Conservation (phyloP, 1,140 invertebrate genomes). For the Colletes latitarsis region DNA sequence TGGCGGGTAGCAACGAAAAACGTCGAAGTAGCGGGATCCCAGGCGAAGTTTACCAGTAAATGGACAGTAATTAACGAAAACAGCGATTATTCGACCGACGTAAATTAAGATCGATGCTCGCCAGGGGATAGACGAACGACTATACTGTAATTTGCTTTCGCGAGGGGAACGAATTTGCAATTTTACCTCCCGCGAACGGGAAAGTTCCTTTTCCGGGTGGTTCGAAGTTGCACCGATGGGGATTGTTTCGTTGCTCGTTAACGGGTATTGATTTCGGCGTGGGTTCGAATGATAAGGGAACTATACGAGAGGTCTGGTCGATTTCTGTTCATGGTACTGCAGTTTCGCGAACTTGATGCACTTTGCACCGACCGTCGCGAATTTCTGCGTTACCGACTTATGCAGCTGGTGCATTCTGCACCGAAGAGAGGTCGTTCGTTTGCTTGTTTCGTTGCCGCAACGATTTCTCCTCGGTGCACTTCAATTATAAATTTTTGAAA, state of each 20-base stretch:
- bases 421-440: conserved; percentile 44
- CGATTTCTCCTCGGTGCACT: neutral
- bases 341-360: conserved; percentile 26
- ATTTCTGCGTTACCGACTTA: conserved; percentile 53
- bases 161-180: neutral
- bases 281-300: conserved; percentile 4
- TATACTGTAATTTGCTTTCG: neutral
- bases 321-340: conserved; percentile 36
- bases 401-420: neutral
- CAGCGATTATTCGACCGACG: neutral
- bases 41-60: neutral
- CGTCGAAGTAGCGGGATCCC: neutral
- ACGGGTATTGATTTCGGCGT: neutral
- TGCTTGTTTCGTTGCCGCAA: neutral
- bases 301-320: neutral
- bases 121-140: neutral
- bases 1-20: neutral
- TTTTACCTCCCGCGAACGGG: neutral
- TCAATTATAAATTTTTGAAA: neutral
- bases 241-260: neutral
- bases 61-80: conserved; percentile 1
- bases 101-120: conserved; percentile 18
- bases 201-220: neutral
- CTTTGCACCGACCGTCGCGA: neutral
- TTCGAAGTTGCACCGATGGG: neutral